Evolutionary conservation across 64 coral and sea anemone genomes (phyloP).

Genomic region (Porites australiensis): DNA sequence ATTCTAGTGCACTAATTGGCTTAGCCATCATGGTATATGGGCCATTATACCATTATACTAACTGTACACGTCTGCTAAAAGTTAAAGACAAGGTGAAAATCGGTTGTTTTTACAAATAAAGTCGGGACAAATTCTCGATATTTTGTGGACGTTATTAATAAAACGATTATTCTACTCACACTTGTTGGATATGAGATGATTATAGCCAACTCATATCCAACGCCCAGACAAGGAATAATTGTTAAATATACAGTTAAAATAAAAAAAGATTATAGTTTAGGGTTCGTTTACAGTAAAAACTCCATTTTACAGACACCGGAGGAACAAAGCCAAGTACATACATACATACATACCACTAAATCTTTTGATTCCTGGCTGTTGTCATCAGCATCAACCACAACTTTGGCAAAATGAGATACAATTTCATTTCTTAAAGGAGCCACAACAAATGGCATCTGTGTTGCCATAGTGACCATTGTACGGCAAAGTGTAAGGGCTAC

Average conservation of each 20-base stretch:
- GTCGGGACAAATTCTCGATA: no score
- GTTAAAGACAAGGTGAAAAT: no score
- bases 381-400: constrained; percentile 48
- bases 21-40: no score
- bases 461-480: constrained; percentile 90
- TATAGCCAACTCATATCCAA: no score
- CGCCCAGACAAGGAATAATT: neutral
- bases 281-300: no score
- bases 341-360: constrained; percentile 50
- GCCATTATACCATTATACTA: no score
- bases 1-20: neutral
- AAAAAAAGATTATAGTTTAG: neutral
- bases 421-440: constrained; percentile 31
- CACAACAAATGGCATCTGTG: constrained; percentile 77
- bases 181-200: no score
- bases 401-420: constrained; percentile 21
- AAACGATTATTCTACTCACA: no score
- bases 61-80: no score
- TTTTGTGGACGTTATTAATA: no score
- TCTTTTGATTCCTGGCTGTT: constrained; percentile 40
- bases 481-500: constrained; percentile 82
- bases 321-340: neutral
- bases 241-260: constrained; percentile 2
- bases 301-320: no score
- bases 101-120: no score